phyloP scores from a whole-genome alignment of 2,888 invertebrate species.

The Halictus quadricinctus region DNA sequence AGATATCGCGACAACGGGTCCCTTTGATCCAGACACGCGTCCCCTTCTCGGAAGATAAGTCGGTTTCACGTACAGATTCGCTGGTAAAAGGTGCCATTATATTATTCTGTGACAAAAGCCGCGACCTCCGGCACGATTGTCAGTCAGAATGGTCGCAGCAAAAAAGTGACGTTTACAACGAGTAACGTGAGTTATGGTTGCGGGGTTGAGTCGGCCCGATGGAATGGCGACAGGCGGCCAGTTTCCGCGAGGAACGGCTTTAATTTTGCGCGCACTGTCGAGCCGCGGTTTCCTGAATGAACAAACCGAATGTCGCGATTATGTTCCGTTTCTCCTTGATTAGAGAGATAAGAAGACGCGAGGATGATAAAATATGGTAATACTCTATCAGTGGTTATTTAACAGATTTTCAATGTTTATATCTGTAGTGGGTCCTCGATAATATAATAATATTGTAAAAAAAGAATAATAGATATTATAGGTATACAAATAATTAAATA shows the following conservation, averaged over 20 bases:
- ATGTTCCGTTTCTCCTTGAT: no score
- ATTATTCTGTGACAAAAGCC: conserved; percentile 35
- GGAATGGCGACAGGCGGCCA: not conserved
- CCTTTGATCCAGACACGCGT: conserved; percentile 18
- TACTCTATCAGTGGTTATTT: no score
- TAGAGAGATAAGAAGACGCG: no score
- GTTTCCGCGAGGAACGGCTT: conserved; percentile 1
- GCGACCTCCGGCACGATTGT: conserved; percentile 49
- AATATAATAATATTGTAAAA: no score
- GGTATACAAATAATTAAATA: no score
- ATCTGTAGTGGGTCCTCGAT: no score
- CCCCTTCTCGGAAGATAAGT: not conserved
- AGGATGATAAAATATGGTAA: no score
- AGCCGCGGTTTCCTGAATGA: not conserved
- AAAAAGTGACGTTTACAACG: conserved; percentile 58
- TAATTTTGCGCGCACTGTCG: not conserved
- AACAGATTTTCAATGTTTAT: no score
- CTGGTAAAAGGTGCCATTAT: conserved; percentile 52
- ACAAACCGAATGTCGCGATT: not conserved
- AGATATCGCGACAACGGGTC: conserved; percentile 10
- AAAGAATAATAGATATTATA: no score
- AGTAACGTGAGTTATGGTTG: conserved; percentile 15
- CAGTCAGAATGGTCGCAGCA: conserved; percentile 25
- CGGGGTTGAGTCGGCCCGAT: not conserved
- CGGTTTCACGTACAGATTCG: conserved; percentile 1